A percentile compares a stretch with the other conserved stretches of the same genome.
phyloP scores from a whole-genome alignment of 2,113 vertebrate species.

The Smithornis capensis region DNA sequence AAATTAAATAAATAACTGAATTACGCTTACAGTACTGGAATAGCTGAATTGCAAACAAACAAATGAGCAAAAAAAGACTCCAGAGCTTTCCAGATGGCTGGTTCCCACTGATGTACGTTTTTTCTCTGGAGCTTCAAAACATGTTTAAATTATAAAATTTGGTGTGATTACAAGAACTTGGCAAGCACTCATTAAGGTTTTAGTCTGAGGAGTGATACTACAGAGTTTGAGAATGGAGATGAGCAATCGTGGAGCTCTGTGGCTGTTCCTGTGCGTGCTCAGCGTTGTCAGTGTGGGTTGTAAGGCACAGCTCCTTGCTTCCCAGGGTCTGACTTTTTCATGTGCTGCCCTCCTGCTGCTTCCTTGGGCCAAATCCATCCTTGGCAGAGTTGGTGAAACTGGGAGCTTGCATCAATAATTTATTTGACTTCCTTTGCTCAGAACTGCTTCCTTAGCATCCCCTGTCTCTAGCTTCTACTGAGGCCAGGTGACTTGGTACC shows the following conservation, averaged over 20 bases:
- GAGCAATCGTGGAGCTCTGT: background rate
- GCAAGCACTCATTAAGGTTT: constrained; percentile 46
- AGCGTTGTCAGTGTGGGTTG: rapidly evolving
- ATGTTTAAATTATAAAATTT: constrained; percentile 56
- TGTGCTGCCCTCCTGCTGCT: background rate
- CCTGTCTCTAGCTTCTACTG: background rate
- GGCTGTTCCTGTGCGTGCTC: background rate
- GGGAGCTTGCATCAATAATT: background rate
- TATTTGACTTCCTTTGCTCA: background rate
- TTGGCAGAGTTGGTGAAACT: background rate
- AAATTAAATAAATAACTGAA: constrained; percentile 28
- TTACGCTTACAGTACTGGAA: background rate
- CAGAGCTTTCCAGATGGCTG: constrained; percentile 59
- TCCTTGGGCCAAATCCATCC: background rate
- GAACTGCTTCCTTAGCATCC: background rate
- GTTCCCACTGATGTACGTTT: constrained; percentile 49
- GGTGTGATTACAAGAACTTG: constrained; percentile 55
- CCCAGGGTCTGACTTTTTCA: background rate
- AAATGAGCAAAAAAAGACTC: constrained; percentile 55
- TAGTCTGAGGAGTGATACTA: constrained; percentile 17
- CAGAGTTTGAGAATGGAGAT: constrained; percentile 13
- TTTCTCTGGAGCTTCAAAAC: constrained; percentile 45
- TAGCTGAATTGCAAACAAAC: constrained; percentile 55
- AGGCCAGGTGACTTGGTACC: background rate
- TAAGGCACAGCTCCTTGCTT: background rate